Conservation (phyloP, 2,888 invertebrate species). For the Neoaliturus tenellus region DNA sequence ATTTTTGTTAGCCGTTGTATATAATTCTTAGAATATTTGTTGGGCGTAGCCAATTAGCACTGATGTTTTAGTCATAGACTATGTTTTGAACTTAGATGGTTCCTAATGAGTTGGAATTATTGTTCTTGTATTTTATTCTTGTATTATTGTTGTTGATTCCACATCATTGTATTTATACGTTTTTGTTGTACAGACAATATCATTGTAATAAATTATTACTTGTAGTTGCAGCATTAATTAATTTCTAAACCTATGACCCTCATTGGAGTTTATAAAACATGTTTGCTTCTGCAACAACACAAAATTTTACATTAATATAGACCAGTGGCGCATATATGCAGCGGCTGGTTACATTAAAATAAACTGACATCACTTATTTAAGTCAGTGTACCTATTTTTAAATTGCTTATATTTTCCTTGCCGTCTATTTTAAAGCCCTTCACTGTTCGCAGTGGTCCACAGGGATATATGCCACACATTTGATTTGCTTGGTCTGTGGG, state of each 20-base stretch:
- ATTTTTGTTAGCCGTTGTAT: slow-evolving; percentile 7
- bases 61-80: slow-evolving; percentile 24
- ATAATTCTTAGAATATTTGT: slow-evolving; percentile 17
- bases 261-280: too few species aligned
- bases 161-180: slow-evolving; percentile 16
- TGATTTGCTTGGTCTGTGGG: too few species aligned
- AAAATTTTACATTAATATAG: too few species aligned
- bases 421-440: too few species aligned
- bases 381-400: too few species aligned
- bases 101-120: slow-evolving; percentile 39
- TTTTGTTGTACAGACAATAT: slow-evolving; percentile 42
- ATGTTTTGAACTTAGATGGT: slow-evolving; percentile 25
- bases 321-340: too few species aligned
- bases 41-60: slow-evolving; percentile 43
- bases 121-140: slow-evolving; percentile 24
- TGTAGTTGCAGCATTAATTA: neutral
- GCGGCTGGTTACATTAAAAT: too few species aligned
- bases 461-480: too few species aligned
- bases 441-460: too few species aligned
- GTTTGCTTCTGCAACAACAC: too few species aligned
- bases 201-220: slow-evolving; percentile 42
- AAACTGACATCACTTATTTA: too few species aligned
- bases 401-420: neutral
- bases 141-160: slow-evolving; percentile 29
- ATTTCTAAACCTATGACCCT: neutral